Evolutionary conservation across 30 jellyfish, hydroid and myxozoan species (phyloP), one percentile per base, ranked within the genome.

Genomic region (Nemopilema nomurai): DNA sequence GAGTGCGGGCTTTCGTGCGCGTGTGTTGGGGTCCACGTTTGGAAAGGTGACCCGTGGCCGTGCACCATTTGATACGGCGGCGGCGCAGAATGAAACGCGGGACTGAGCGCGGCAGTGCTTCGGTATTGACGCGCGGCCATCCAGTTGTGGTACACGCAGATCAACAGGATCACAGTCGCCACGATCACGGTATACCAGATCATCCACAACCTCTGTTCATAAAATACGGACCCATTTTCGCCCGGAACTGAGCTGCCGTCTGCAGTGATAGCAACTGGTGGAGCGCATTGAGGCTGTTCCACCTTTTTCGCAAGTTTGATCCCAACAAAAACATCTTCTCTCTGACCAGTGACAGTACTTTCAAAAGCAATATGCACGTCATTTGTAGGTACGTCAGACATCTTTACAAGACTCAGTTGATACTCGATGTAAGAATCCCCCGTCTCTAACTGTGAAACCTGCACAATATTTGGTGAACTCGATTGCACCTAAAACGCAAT

Each of bases 341-440:
- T 23, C 30, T 76, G 86, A 0, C 86, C 86, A 22, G 86, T 76
- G 30, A 76, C 32, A n/a, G 75, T 71, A 62, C 86, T 76, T 52
- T 19, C 62, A 18, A 76, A 21, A 30, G 51, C 76, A 49, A 76
- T 3, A 41, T 41, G 13, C 6, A 41, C 57, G 6, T 41, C 57
- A 41, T 41, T 41, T 6, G 57, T 13, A 41, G 57, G 57, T 41
- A 41, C 6, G 13, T 41, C 57, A 41, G 57, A 41, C 57, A 3
- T 41, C 13, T 13, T 41, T 3, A 41, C 57, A 41, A 41, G 57
- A 13, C 57, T 41, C 57, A 41, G 13, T 13, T 41, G 57, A 41
- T 41, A 41, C 57, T 41, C 57, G 13, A 41, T 13, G 13, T 13
- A 13, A 41, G 57, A 41, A 3, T 41, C 57, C 9, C 57, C 57